phyloP scores from a whole-genome alignment of 2,113 vertebrate genomes.

The Colaptes auratus region DNA sequence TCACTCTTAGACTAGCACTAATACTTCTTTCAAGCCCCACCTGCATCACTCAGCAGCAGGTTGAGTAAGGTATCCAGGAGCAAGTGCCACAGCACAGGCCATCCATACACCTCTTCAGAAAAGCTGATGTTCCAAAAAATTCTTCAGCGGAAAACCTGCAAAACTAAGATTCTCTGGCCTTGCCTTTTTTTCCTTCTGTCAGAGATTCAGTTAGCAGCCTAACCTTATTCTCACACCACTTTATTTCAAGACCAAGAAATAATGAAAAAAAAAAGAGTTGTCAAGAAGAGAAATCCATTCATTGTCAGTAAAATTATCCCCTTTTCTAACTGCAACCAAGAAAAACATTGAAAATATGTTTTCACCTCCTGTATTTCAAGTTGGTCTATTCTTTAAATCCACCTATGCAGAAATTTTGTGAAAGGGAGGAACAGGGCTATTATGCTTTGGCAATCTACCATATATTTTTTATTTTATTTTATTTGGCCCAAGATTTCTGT shows the following conservation, averaged over 20 bases:
- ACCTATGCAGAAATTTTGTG: not conserved
- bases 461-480: not conserved
- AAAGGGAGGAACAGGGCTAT: not conserved
- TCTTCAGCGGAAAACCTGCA: not conserved
- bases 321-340: not conserved
- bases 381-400: not conserved
- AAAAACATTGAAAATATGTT: not conserved
- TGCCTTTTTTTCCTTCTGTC: not conserved
- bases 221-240: not conserved
- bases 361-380: not conserved
- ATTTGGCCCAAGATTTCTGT: not conserved
- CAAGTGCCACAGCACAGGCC: not conserved
- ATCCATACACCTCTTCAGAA: not conserved
- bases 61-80: not conserved
- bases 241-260: conserved; percentile 15
- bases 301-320: not conserved
- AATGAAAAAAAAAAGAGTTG: not conserved
- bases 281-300: not conserved
- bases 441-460: not conserved
- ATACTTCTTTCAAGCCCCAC: not conserved
- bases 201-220: not conserved
- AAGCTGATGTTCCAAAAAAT: not conserved
- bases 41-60: not conserved
- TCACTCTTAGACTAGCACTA: not conserved
- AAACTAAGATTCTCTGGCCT: not conserved